phyloP scores from a whole-genome alignment of 37 sponge, comb jelly and placozoan genomes.

The Dysidea cf. avara region DNA sequence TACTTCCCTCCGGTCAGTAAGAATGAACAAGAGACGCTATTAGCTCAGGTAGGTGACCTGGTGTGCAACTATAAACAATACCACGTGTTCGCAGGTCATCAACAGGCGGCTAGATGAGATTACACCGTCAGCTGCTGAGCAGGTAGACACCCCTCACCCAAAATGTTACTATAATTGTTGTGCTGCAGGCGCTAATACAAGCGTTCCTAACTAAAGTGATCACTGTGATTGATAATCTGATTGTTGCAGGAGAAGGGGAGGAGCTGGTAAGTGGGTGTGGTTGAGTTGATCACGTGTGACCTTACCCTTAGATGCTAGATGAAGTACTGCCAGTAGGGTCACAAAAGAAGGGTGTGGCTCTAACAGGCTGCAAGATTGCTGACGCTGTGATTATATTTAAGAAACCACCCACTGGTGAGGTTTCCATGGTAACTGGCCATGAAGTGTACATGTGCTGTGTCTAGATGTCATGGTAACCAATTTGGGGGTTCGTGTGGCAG shows the following conservation, averaged over 20 bases:
- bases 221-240: slow-evolving; percentile 64
- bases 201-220: slow-evolving; percentile 52
- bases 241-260: slow-evolving; percentile 70
- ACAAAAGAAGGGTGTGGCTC: slow-evolving; percentile 73
- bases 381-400: slow-evolving; percentile 78
- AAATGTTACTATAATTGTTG: background rate
- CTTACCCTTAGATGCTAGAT: slow-evolving; percentile 52
- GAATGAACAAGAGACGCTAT: slow-evolving; percentile 27
- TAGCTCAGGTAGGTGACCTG: slow-evolving; percentile 36
- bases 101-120: slow-evolving; percentile 41
- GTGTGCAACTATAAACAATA: background rate
- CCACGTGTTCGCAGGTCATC: slow-evolving; percentile 35
- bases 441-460: background rate
- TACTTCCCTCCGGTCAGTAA: slow-evolving; percentile 41
- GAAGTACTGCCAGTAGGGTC: slow-evolving; percentile 82
- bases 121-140: slow-evolving; percentile 62
- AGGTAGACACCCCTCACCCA: slow-evolving; percentile 25
- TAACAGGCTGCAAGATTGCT: slow-evolving; percentile 63
- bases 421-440: background rate
- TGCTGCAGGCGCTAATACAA: slow-evolving; percentile 32
- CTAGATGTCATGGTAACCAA: slow-evolving; percentile 1
- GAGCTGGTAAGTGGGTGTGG: slow-evolving; percentile 34
- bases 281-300: background rate
- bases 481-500: slow-evolving; percentile 13
- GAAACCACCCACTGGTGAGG: slow-evolving; percentile 66